Evolutionary conservation across 2,113 vertebrate species (phyloP).

Genomic region (Gopherus flavomarginatus): DNA sequence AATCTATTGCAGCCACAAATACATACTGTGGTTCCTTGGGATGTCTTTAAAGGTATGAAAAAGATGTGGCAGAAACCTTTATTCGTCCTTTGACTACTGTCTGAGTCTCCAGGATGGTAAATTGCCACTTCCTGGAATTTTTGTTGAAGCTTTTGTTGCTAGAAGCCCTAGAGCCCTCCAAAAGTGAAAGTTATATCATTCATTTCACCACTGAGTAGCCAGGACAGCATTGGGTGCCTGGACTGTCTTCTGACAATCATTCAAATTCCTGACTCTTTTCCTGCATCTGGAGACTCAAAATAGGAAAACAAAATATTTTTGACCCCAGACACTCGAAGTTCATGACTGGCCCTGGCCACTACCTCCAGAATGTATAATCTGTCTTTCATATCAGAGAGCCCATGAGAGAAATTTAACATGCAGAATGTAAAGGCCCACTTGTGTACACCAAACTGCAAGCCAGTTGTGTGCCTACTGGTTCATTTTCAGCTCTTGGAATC

Average conservation of each 20-base stretch:
- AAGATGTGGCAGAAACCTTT: slow-evolving; percentile 43
- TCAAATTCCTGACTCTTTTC: neutral
- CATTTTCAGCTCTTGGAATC: neutral
- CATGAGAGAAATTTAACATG: neutral
- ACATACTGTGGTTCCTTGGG: slow-evolving; percentile 14
- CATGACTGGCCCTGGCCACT: neutral
- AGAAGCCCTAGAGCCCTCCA: neutral
- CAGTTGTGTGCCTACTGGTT: neutral
- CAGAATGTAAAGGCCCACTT: neutral
- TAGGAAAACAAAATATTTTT: neutral
- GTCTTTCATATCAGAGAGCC: neutral
- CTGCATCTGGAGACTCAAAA: neutral
- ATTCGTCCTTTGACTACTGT: slow-evolving; percentile 20
- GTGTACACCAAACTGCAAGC: neutral
- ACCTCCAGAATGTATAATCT: neutral
- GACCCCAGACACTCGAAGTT: neutral
- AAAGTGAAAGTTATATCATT: slow-evolving; percentile 44
- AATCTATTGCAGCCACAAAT: slow-evolving; percentile 29
- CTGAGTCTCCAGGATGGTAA: slow-evolving; percentile 49
- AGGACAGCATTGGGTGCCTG: slow-evolving; percentile 7
- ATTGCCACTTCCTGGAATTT: slow-evolving; percentile 54
- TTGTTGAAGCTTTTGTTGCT: slow-evolving; percentile 53
- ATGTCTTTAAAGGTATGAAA: slow-evolving; percentile 8
- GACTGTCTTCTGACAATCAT: slow-evolving; percentile 6
- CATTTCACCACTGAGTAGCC: neutral